Evolutionary conservation across 2,113 vertebrate genomes (phyloP), one percentile per base, ranked within the genome.

Genomic region (Scomber scombrus): DNA sequence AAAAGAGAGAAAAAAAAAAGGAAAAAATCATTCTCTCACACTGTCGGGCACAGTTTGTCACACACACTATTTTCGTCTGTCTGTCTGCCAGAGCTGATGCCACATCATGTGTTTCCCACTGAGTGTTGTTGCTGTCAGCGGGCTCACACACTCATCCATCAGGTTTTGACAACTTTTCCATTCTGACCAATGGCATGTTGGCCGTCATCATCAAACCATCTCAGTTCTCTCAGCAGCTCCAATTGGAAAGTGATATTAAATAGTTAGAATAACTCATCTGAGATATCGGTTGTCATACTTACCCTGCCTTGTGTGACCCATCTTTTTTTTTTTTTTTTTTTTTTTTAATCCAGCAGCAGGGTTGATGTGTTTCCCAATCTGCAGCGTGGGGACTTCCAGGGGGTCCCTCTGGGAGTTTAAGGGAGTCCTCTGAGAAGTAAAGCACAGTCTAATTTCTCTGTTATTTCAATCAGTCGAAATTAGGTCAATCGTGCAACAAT

Each of bases 121-220:
- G 81, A 69, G 80, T 60, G 72, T 71, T 52, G 80, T 65, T 23
- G 82, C 71, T 86, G 77, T 82, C 79, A 40, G 34, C 31, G n/a
- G 23, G 23, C 23, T 26, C 29, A 11, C 6, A 15, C 57, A 68
- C 72, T 47, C 50, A 81, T 52, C 71, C 40, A 84, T 89, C 86
- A 84, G 67, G n/a, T n/a, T 79, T 64, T 86, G 71, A 87, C 87
- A 86, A 67, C 76, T 76, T 85, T 75, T 80, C 85, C 80, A 74
- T 84, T 80, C 75, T 67, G 71, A 60, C 76, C 73, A 52, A 26
- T 65, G 62, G 19, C 61, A 65, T 40, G 57, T 43, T 77, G 56
- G 3, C 31, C 61, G 11, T 16, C 57, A 19, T 45, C 54, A 15
- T 21, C 14, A 13, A 14, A 34, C 26, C 15, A 47, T 65, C 16